Evolutionary conservation across 2,113 vertebrate species (phyloP), one percentile per base, ranked within the genome.

Genomic region (Siniperca knerii): DNA sequence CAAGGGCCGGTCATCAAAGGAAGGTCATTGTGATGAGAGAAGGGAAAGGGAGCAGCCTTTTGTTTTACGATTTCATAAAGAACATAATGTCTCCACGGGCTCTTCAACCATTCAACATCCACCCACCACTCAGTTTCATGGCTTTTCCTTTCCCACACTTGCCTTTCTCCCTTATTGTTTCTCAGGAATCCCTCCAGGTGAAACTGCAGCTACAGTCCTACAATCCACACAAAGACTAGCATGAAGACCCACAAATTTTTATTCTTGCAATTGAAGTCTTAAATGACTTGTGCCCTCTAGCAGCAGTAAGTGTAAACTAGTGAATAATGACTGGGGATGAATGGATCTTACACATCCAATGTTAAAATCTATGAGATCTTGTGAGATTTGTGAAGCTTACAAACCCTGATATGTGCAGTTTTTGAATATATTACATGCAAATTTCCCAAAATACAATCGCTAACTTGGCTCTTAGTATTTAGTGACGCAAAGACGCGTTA

Each of bases 61-160:
- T 75, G 83, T 92, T 96, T 95, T 94, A 95, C 88, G 83, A 90
- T 91, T 94, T 94, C 92, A 95, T 95, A 94, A 94, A 94, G 92
- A 90, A 90, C 87, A 85, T 81, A 77, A 86, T 75, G 92, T 94
- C 94, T 95, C 94, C 57, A 68, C 33, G 85, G 92, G 87, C 84
- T 90, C 86, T 46, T 92, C 67, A 82, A 25, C 80, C 72, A 15
- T 54, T 70, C 79, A 58, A 18, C 81, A 81, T 83, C 77, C 87
- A 69, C 83, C 84, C 87, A 71, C 82, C 84, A 58, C 72, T 87
- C 80, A 67, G 40, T 77, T 87, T 67, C 77, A 79, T n/a, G 65
- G 87, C 82, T 70, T 79, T 82, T 82, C 82, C 79, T 88, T 89
- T 86, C 73, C 82, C 83, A 86, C 86, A 84, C 68, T 86, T 57